Conservation (phyloP, 2,797 vertebrate species). For the Phylloscopus collybita region DNA sequence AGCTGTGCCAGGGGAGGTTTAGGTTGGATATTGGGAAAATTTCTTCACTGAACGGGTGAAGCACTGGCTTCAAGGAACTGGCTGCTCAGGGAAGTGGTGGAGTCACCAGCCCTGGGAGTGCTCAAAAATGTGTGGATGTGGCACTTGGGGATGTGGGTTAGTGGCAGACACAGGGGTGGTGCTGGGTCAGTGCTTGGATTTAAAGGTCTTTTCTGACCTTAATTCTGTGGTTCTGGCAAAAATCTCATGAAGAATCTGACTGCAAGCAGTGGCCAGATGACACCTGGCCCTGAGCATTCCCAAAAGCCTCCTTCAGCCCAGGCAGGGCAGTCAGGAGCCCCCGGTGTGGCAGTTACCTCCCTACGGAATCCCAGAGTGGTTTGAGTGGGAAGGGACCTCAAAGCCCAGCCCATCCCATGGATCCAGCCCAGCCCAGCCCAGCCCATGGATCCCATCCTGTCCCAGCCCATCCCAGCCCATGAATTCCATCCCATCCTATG, state of each 20-base stretch:
- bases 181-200: neutral
- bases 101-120: neutral
- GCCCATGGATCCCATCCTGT: neutral
- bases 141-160: fast-evolving
- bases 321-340: neutral
- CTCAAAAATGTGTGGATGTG: neutral
- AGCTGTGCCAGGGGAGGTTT: neutral
- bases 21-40: neutral
- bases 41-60: neutral
- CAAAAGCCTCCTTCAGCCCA: neutral
- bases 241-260: fast-evolving
- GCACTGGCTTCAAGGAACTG: neutral
- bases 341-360: fast-evolving
- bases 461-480: neutral
- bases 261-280: neutral
- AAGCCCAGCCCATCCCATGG: neutral
- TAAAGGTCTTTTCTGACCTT: neutral
- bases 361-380: fast-evolving
- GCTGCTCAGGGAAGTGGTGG: neutral
- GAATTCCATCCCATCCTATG: neutral
- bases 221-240: neutral
- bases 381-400: neutral
- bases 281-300: neutral
- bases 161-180: neutral
- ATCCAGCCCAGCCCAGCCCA: neutral